phyloP scores from a whole-genome alignment of 1,140 invertebrate genomes.

The Apis dorsata region DNA sequence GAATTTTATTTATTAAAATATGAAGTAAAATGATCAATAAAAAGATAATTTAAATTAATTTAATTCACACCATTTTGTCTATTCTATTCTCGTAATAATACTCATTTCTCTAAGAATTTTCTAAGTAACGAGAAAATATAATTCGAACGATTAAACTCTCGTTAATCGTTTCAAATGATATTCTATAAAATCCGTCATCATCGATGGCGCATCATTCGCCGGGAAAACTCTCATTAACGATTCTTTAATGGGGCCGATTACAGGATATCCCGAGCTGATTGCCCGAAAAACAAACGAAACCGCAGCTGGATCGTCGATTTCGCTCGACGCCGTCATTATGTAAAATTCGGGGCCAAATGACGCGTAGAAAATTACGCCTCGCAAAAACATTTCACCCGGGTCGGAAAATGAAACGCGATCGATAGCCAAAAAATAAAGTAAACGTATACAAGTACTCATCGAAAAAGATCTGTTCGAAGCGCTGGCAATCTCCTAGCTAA shows the following conservation, averaged over 20 bases:
- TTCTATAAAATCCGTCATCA: not conserved
- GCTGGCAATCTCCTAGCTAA: too few relatives aligned
- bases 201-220: not conserved
- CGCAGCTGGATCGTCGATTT: not conserved
- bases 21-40: too few relatives aligned
- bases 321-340: not conserved
- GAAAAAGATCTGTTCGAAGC: too few relatives aligned
- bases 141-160: not conserved
- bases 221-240: not conserved
- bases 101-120: too few relatives aligned
- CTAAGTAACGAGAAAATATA: too few relatives aligned
- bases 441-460: not conserved
- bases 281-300: slow-evolving; percentile 22
- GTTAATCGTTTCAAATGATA: not conserved
- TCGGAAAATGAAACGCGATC: not conserved
- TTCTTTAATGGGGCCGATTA: slow-evolving; percentile 18
- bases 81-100: too few relatives aligned
- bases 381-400: not conserved
- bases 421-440: not conserved
- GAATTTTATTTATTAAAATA: too few relatives aligned
- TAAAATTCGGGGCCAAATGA: slow-evolving; percentile 4
- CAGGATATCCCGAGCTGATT: not conserved
- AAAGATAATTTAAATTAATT: too few relatives aligned
- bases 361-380: not conserved
- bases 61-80: too few relatives aligned